Evolutionary conservation across 2,797 vertebrate genomes (phyloP).

Genomic region (Holocentrus rufus): DNA sequence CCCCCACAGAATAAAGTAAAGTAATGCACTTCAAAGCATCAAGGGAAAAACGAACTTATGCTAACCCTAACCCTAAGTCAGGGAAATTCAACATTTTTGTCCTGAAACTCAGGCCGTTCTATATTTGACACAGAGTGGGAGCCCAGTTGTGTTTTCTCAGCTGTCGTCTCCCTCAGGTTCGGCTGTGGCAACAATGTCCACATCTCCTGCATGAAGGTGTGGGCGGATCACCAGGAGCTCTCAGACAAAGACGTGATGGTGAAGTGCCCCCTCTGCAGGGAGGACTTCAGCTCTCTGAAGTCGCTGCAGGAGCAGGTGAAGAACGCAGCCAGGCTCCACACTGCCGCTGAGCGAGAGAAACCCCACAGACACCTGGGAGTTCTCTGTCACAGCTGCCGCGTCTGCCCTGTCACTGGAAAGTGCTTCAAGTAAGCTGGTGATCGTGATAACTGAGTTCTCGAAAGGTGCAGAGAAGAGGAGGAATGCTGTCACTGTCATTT

Average conservation of each 20-base stretch:
- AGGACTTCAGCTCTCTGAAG: constrained; percentile 72
- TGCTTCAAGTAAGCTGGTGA: constrained; percentile 78
- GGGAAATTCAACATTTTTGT: too few species aligned
- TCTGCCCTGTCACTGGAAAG: constrained; percentile 75
- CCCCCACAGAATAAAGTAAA: too few species aligned
- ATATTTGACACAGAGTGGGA: too few species aligned
- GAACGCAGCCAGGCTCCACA: constrained; percentile 73
- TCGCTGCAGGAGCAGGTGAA: constrained; percentile 76
- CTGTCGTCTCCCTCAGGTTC: constrained; percentile 68
- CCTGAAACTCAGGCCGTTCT: too few species aligned
- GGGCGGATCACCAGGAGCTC: constrained; percentile 73
- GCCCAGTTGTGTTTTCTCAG: neutral
- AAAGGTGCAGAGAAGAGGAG: too few species aligned
- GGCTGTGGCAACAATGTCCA: constrained; percentile 83
- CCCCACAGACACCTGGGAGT: constrained; percentile 81
- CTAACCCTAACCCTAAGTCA: too few species aligned
- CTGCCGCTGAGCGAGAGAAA: constrained; percentile 74
- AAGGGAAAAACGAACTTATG: too few species aligned
- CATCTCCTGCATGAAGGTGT: constrained; percentile 82
- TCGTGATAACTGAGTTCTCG: too few species aligned
- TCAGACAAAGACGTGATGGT: constrained; percentile 52
- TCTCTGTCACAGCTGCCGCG: constrained; percentile 73
- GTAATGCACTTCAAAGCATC: too few species aligned
- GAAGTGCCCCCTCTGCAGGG: constrained; percentile 82
- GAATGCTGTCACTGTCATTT: too few species aligned